Percentiles rank a stretch among this genome's conserved stretches.
Evolutionary conservation across 2,888 invertebrate species (phyloP).

Genomic region (Pantelozetes paolii): DNA sequence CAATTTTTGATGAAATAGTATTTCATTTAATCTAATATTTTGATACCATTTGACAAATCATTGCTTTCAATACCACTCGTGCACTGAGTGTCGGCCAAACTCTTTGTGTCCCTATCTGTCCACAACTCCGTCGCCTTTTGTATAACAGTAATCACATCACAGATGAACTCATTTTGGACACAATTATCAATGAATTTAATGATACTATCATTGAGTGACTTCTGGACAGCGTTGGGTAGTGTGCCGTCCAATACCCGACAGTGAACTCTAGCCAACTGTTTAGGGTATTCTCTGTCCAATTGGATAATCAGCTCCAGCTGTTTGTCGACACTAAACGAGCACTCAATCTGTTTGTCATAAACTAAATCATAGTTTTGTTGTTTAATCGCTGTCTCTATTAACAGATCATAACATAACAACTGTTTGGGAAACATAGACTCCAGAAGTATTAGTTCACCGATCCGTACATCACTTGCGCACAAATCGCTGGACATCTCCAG

Average conservation of each 20-base stretch:
- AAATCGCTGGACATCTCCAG: neutral
- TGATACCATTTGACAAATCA: too few relatives aligned
- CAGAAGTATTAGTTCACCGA: slow-evolving; percentile 39
- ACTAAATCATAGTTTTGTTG: neutral
- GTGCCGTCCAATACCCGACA: slow-evolving; percentile 21
- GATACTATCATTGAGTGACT: slow-evolving; percentile 34
- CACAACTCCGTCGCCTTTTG: slow-evolving; percentile 18
- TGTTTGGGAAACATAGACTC: slow-evolving; percentile 42
- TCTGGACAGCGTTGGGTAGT: slow-evolving; percentile 21
- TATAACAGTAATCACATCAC: slow-evolving; percentile 23
- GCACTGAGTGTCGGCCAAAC: neutral
- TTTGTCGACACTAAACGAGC: slow-evolving; percentile 13
- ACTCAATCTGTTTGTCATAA: slow-evolving; percentile 6
- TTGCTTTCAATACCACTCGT: neutral
- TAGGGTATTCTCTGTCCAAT: neutral
- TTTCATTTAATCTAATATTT: too few relatives aligned
- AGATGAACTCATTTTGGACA: neutral
- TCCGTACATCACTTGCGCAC: slow-evolving; percentile 21
- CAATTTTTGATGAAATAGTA: too few relatives aligned
- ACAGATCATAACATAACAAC: slow-evolving; percentile 17
- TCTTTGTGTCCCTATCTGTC: slow-evolving; percentile 7
- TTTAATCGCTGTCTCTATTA: neutral
- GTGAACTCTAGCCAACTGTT: neutral
- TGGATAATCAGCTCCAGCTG: neutral
- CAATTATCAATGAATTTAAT: neutral